Percentiles rank a stretch among this genome's conserved stretches.
These are phyloP conservation scores for Cistogaster globosa DNA, from an alignment of 2,888 invertebrate species.

Conservation along the genomic window DNA sequence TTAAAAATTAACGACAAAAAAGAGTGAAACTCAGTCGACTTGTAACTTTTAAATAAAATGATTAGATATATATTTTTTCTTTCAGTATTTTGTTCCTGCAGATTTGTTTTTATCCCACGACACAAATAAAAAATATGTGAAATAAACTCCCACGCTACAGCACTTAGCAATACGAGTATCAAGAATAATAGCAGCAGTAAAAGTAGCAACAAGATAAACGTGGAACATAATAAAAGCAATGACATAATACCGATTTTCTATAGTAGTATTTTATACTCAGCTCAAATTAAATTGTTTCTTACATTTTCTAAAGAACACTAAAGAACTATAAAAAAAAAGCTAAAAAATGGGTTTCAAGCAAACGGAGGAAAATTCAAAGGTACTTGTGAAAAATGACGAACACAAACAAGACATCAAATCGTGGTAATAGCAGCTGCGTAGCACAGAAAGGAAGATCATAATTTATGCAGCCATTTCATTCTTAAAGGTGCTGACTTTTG, in stretches of 20 bases:
- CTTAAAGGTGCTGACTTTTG: conserved; percentile 57
- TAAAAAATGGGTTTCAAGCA: conserved; percentile 9
- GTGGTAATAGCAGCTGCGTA: conserved; percentile 21
- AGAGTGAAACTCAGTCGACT: background rate
- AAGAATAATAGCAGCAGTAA: background rate
- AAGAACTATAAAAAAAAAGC: background rate
- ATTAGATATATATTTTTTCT: background rate
- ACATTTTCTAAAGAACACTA: background rate
- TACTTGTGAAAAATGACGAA: background rate
- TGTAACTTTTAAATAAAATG: background rate
- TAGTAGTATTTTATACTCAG: conserved; percentile 44
- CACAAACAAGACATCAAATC: conserved; percentile 34
- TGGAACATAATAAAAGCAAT: conserved; percentile 24
- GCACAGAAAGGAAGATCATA: conserved; percentile 29
- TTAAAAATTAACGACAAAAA: no score
- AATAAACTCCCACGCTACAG: background rate
- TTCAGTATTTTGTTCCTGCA: background rate
- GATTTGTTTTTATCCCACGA: conserved; percentile 8
- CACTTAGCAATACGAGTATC: background rate
- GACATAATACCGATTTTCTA: conserved; percentile 46
- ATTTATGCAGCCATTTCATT: conserved; percentile 42
- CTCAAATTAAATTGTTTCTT: conserved; percentile 32
- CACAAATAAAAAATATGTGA: no score
- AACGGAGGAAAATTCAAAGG: background rate
- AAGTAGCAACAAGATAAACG: conserved; percentile 7